Evolutionary conservation across 2,113 vertebrate genomes (phyloP), one percentile per base, ranked within the genome.

Genomic region (Aphelocoma coerulescens): DNA sequence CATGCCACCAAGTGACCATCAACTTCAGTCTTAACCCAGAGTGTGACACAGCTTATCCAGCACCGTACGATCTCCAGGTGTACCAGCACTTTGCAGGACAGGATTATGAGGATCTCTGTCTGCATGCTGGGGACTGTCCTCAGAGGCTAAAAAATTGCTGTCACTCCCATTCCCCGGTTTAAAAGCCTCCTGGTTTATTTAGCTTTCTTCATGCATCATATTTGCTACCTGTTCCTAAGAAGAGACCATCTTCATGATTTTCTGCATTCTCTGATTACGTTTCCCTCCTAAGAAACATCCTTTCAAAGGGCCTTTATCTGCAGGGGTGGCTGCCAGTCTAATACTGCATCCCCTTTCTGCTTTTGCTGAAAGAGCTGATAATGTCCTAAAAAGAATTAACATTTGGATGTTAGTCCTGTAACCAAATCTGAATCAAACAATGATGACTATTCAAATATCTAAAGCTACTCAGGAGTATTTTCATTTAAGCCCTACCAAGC

Each of bases 261-360:
- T 88, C 67, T 90, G 58, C 54, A 37, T 79, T 48, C 81, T 61
- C 63, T 76, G 95, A 96, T 97, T 88, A 74, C 52, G 76, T 96
- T 97, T 95, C 96, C 52, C 43, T 84, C 83, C 77, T 91, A 92
- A 94, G 78, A 96, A 95, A 49, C n/a, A 41, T 41, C 58, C 39
- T 86, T 85, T 97, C 72, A 97, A 96, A 95, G 81, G 48, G 78
- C 48, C 93, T 97, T 95, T 97, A 91, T 97, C 91, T 90, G 46
- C 74, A 78, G 46, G 33, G 32, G 61, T 91, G 85, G 88, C 94
- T 94, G 61, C 91, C 10, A 41, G 62, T 94, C 73, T 88, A 88
- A 92, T 61, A 85, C 85, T 61, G 65, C 71, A 93, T 84, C 62
- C 77, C 55, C 54, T 92, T 96, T 96, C 93, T 97, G 68, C 35